Base-by-base conservation (phyloP, 1,140 invertebrate species). In the Anthonomus grandis region DNA sequence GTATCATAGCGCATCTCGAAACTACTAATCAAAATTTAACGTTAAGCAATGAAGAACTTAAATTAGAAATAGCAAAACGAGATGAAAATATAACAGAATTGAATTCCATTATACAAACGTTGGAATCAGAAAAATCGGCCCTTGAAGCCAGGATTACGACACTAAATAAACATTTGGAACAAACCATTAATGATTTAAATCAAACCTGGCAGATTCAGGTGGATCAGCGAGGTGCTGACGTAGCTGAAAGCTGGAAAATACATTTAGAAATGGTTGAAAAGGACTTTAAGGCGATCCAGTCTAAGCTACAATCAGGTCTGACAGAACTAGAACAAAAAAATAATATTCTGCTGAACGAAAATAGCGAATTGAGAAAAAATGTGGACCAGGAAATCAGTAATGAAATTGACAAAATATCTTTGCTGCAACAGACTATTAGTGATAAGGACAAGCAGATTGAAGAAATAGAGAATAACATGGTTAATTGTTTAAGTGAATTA, bases 161-260 rank as follows among this genome's bases (percentile, higher is more conserved):
- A n/a, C n/a, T n/a, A n/a, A n/a, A n/a, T n/a, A n/a, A n/a, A n/a
- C n/a, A n/a, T n/a, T n/a, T n/a, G n/a, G n/a, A n/a, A n/a, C n/a
- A n/a, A n/a, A n/a, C n/a, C 4, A 31, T 56, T 3, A 48, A 53
- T 17, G 56, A 63, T 25, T 18, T 71, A 24, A 57, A 60, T 15
- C 44, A 67, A 59, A 66, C 76, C 44, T 79, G 78, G 78, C 65
- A 73, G 46, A 54, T 73, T 36, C 73, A 78, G 46, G 77, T 84
- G 34, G 82, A 84, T 66, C 81, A 84, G 65, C 74, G 64, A 25
- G 64, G 60, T 24, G 18, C n/a, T n/a, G 49, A 53, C 74, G 79
- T 84, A 50, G 82, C 82, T 15, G 80, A 80, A 70, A 76, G 81
- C 59, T 85, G 82, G 83, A 83, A 84, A 68, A 74, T 81, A 53